Conservation (phyloP, 2,888 invertebrate species). For the Sesia apiformis region DNA sequence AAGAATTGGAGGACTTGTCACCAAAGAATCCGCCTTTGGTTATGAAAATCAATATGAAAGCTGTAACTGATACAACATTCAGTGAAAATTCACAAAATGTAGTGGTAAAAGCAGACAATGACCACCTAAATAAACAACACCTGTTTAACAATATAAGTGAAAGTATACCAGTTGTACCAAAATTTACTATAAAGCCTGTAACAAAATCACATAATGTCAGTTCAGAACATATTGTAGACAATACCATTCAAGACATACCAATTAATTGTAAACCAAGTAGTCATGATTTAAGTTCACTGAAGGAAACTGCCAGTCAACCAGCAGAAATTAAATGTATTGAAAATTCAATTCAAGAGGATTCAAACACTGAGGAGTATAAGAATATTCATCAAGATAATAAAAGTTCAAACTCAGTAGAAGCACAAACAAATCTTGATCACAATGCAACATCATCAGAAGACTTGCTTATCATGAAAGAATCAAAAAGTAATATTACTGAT, state of each 20-base stretch:
- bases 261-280: not conserved
- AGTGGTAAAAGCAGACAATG: conserved; percentile 20
- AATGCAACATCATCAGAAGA: not conserved
- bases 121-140: conserved; percentile 26
- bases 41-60: conserved; percentile 65
- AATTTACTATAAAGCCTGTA: conserved; percentile 50
- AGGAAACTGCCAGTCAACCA: not conserved
- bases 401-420: not conserved
- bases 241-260: conserved; percentile 7
- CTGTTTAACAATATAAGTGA: conserved; percentile 37
- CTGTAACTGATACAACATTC: conserved; percentile 34
- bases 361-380: not conserved
- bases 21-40: conserved; percentile 55
- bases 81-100: conserved; percentile 25
- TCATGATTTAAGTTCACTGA: not conserved
- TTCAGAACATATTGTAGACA: conserved; percentile 8
- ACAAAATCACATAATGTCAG: conserved; percentile 14
- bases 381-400: not conserved
- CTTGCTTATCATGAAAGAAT: not conserved
- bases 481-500: not conserved
- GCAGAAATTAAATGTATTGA: not conserved
- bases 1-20: conserved; percentile 24
- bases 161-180: conserved; percentile 26
- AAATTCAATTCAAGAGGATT: not conserved
- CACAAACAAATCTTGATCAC: not conserved